These are phyloP conservation scores for Hypercompe scribonia DNA, from an alignment of 2,888 invertebrate species.

Conservation along the genomic window DNA sequence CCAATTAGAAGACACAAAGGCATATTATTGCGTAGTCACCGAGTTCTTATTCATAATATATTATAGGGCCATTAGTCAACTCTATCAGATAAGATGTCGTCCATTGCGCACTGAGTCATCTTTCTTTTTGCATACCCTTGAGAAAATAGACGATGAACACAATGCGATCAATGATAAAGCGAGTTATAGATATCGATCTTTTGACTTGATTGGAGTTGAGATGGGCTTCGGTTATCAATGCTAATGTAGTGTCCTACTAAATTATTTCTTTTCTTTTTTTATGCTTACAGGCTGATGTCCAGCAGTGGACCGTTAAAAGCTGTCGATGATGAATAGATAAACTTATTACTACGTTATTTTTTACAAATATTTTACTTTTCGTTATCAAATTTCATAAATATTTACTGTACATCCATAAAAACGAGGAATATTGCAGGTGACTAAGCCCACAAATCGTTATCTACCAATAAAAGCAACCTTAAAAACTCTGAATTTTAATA, in stretches of 20 bases:
- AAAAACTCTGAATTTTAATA: constrained; percentile 3
- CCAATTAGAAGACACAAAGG: constrained; percentile 68
- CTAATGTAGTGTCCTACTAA: constrained; percentile 25
- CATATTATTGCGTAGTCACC: constrained; percentile 65
- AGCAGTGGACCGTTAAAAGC: no score
- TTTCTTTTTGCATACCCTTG: constrained; percentile 67
- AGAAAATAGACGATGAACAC: constrained; percentile 48
- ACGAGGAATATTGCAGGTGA: neutral
- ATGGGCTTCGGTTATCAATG: constrained; percentile 44
- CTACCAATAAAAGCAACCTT: neutral
- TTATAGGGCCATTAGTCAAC: constrained; percentile 65
- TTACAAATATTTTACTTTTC: neutral
- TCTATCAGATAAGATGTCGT: constrained; percentile 65
- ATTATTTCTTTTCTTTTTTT: neutral
- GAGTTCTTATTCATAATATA: constrained; percentile 56
- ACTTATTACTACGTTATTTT: neutral
- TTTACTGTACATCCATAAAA: neutral
- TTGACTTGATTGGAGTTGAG: constrained; percentile 42
- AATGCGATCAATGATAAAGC: constrained; percentile 57
- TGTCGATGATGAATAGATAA: no score
- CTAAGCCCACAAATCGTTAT: constrained; percentile 1
- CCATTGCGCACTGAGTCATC: constrained; percentile 66
- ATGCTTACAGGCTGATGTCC: no score
- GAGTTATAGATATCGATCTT: constrained; percentile 58
- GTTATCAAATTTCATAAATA: neutral